phyloP scores from a whole-genome alignment of 2,888 invertebrate species.

The Ditula angustiorana region DNA sequence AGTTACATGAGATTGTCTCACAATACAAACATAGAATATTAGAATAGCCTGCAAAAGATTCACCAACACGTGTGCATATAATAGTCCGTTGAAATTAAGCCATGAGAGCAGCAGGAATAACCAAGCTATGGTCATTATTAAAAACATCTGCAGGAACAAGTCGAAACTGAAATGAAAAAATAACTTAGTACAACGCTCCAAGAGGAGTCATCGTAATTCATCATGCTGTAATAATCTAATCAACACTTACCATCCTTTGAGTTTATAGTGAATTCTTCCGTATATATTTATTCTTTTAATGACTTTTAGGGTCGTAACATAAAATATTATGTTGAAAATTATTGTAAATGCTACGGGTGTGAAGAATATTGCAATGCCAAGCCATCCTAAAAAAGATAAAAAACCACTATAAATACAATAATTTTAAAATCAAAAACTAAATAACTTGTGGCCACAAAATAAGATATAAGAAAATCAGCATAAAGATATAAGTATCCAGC shows the following conservation, averaged over 20 bases:
- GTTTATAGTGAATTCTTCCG: slow-evolving; percentile 94
- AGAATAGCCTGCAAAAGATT: slow-evolving; percentile 91
- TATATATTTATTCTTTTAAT: slow-evolving; percentile 93
- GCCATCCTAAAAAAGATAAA: slow-evolving; percentile 86
- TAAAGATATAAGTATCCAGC: too few species aligned
- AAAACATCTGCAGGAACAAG: slow-evolving; percentile 90
- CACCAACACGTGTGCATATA: slow-evolving; percentile 90
- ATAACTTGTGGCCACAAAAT: neutral
- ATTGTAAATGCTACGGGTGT: slow-evolving; percentile 93
- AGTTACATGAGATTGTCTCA: slow-evolving; percentile 92
- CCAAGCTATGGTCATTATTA: slow-evolving; percentile 92
- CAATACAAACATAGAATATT: slow-evolving; percentile 91
- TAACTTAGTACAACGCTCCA: neutral
- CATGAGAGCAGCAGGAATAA: slow-evolving; percentile 91
- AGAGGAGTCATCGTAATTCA: neutral
- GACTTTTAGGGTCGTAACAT: slow-evolving; percentile 91
- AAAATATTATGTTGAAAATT: slow-evolving; percentile 91
- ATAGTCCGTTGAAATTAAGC: slow-evolving; percentile 89
- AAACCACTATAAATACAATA: neutral
- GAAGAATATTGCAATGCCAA: slow-evolving; percentile 93
- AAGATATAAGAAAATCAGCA: neutral
- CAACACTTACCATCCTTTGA: slow-evolving; percentile 90
- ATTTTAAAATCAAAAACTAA: too few species aligned
- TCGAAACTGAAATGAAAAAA: slow-evolving; percentile 88
- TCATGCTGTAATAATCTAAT: neutral